Evolutionary conservation across 2,797 vertebrate genomes (phyloP), one percentile per base, ranked within the genome.

Genomic region (Danio choprae): DNA sequence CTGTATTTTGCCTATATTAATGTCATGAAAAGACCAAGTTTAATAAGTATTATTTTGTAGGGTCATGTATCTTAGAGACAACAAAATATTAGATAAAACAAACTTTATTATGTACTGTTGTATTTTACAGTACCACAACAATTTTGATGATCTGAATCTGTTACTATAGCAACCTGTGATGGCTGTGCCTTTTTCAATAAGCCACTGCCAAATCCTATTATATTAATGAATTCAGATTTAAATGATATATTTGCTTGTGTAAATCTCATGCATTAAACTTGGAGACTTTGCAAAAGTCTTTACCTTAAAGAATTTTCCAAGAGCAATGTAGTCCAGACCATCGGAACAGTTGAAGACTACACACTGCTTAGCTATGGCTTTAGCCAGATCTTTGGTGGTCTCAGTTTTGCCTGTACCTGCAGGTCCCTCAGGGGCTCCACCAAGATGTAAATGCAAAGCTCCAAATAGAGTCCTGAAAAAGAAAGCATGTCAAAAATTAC

Each of bases 331-430:
- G 91, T 98, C 96, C 83, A 98, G 88, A 46, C 96, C 96, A 55
- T 98, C 97, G 0, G 96, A 98, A 87, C 96, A 97, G 91, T 96
- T 97, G 88, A 98, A 98, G 77, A 97, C 96, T 4, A 98, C 96
- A 87, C 96, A 98, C 74, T 98, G 96, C 59, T 98, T 97, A 64
- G 97, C 96, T n/a, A 98, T 92, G 43, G 96, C 96, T 89, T 98
- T 97, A 80, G 96, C 96, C 88, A 98, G 90, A 74, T 98, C 96
- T 88, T 97, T 97, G 63, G 96, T 97, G 3, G 96, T 98, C 89
- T 98, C 96, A 0, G 96, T 98, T 91, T 97, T 96, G 29, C 96
- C 96, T 0, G 96, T 98, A 69, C 96, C 96, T 51, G 96, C 96
- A 0, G 96, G 96, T 55, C 96, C 97, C 87, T 97, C 96, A 0